phyloP scores from a whole-genome alignment of 2,797 vertebrate species.

The Coccyzus lansbergi region DNA sequence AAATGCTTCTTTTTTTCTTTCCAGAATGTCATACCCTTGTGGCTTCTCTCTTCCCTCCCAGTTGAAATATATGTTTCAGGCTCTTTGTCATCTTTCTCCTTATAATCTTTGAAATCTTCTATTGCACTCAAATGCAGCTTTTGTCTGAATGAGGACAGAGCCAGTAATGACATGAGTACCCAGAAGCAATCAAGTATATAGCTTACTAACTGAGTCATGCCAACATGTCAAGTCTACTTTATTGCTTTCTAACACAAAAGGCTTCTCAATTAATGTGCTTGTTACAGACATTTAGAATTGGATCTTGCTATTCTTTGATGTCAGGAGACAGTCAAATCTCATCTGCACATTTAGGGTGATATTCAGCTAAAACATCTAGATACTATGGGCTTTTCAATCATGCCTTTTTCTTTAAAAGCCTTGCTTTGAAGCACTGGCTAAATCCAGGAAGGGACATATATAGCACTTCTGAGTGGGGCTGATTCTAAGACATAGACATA shows the following conservation, averaged over 20 bases:
- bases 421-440: not conserved
- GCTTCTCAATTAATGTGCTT: slow-evolving; percentile 25
- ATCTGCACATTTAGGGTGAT: slow-evolving; percentile 7
- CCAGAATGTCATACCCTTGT: not conserved
- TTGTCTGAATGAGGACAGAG: not conserved
- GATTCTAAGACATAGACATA: not conserved
- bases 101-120: not conserved
- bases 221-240: slow-evolving; percentile 23
- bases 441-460: not conserved
- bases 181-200: slow-evolving; percentile 49
- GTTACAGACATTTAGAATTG: not conserved
- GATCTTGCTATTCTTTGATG: slow-evolving; percentile 4
- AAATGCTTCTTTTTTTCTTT: rapidly evolving
- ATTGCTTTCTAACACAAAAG: slow-evolving; percentile 11
- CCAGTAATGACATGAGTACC: not conserved
- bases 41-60: not conserved
- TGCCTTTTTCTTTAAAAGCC: not conserved
- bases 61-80: not conserved
- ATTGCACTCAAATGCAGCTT: not conserved
- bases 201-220: slow-evolving; percentile 30
- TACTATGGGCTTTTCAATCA: not conserved
- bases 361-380: not conserved
- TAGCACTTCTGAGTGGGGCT: not conserved
- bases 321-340: slow-evolving; percentile 14
- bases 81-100: not conserved